Conservation (phyloP, 2,888 invertebrate genomes). For the Antheraea yamamai region DNA sequence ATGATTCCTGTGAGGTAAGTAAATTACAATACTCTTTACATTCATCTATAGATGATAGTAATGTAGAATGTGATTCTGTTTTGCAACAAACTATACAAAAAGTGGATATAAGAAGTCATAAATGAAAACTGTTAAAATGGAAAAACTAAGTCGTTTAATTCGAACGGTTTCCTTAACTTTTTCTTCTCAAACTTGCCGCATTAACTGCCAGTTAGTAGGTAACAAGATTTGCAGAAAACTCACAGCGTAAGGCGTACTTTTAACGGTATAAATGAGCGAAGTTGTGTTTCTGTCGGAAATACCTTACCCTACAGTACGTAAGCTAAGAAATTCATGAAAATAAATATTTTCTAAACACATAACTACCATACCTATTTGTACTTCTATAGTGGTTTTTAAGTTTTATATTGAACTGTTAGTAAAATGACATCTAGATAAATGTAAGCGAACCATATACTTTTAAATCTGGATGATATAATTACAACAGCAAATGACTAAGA, state of each 20-base stretch:
- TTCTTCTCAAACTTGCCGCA: constrained; percentile 10
- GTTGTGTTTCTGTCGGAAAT: not conserved
- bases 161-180: constrained; percentile 9
- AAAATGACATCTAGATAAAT: not conserved
- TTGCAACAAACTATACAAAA: not conserved
- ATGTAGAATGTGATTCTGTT: not conserved
- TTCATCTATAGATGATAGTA: no score
- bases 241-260: not conserved
- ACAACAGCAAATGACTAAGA: not conserved
- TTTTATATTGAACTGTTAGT: not conserved
- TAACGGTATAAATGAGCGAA: constrained; percentile 2
- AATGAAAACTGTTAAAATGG: not conserved
- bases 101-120: not conserved
- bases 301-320: not conserved
- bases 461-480: not conserved
- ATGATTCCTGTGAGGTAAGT: no score
- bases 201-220: constrained; percentile 22
- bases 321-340: not conserved
- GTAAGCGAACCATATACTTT: no score
- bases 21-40: no score
- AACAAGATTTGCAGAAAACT: constrained; percentile 16
- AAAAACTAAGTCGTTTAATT: constrained; percentile 5
- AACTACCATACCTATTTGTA: not conserved
- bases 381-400: not conserved
- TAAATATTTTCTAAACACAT: not conserved